Conservation (phyloP, 1,140 invertebrate species). For the Aricia agestis region DNA sequence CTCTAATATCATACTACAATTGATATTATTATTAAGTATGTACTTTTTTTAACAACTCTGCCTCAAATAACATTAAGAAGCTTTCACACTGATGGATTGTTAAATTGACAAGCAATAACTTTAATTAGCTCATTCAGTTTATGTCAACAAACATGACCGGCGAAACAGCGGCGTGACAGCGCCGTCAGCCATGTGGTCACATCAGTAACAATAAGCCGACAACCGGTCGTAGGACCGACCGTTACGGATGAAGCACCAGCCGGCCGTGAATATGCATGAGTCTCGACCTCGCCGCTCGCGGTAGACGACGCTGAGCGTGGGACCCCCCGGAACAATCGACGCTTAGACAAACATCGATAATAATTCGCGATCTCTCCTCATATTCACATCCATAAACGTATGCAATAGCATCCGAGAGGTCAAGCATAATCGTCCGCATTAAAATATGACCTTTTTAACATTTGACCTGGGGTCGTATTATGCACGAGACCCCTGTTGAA, state of each 20-base stretch:
- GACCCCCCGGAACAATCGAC: slow-evolving; percentile 56
- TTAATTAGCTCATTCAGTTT: background rate
- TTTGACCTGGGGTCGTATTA: background rate
- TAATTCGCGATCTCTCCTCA: slow-evolving; percentile 18
- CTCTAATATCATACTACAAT: too few species aligned
- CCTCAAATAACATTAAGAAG: too few species aligned
- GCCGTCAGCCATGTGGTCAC: slow-evolving; percentile 53
- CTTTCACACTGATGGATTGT: too few species aligned
- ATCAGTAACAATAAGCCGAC: slow-evolving; percentile 66
- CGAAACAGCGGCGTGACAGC: slow-evolving; percentile 23
- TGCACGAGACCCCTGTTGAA: background rate
- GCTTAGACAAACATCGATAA: slow-evolving; percentile 32
- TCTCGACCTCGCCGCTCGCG: slow-evolving; percentile 55
- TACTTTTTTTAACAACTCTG: too few species aligned
- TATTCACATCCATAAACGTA: background rate
- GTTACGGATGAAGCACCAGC: slow-evolving; percentile 67
- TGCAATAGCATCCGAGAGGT: background rate
- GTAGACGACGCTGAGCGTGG: slow-evolving; percentile 55
- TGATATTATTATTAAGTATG: too few species aligned
- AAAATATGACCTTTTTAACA: background rate
- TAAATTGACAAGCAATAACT: background rate
- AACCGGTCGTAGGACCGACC: slow-evolving; percentile 71
- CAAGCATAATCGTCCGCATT: background rate
- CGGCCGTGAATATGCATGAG: slow-evolving; percentile 72
- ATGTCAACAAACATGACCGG: slow-evolving; percentile 25